Percentiles rank a stretch among this genome's conserved stretches.
phyloP scores from a whole-genome alignment of 2,888 invertebrate genomes.

The Digitonthophagus gazella region DNA sequence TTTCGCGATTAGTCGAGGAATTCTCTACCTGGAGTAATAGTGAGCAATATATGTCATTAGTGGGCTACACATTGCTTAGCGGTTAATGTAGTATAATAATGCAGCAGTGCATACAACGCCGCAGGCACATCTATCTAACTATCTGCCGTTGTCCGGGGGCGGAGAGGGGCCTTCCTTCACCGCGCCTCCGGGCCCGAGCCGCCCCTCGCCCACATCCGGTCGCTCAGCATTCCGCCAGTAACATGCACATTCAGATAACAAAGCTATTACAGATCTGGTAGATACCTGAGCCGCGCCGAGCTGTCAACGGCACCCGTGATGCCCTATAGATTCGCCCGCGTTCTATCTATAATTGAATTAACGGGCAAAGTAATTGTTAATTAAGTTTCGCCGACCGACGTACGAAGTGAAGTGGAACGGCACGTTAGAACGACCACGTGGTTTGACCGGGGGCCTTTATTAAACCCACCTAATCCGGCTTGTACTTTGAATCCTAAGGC shows the following conservation, averaged over 20 bases:
- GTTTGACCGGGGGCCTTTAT: not conserved
- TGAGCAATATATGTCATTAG: slow-evolving; percentile 28
- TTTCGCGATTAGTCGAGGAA: slow-evolving; percentile 23
- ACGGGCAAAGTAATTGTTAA: slow-evolving; percentile 40
- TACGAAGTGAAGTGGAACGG: slow-evolving; percentile 13
- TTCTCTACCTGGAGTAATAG: slow-evolving; percentile 19
- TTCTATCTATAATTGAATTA: slow-evolving; percentile 39
- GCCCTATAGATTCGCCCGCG: slow-evolving; percentile 39
- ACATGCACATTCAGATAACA: slow-evolving; percentile 40
- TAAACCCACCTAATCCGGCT: not conserved
- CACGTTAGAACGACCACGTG: not conserved
- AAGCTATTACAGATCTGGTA: slow-evolving; percentile 40
- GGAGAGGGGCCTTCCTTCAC: slow-evolving; percentile 22
- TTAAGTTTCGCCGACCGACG: slow-evolving; percentile 35
- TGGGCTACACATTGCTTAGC: slow-evolving; percentile 29
- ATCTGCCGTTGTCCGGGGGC: slow-evolving; percentile 31
- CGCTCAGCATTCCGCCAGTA: slow-evolving; percentile 34
- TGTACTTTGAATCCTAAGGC: not conserved
- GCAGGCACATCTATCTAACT: slow-evolving; percentile 33
- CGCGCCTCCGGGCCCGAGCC: slow-evolving; percentile 10
- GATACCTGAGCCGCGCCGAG: slow-evolving; percentile 43
- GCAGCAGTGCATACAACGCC: slow-evolving; percentile 30
- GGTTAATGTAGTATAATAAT: slow-evolving; percentile 33
- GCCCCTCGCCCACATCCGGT: slow-evolving; percentile 14
- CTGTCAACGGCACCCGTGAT: slow-evolving; percentile 40